Base-by-base conservation (phyloP, 92 coral and sea anemone species). In the Phenganax marumi region DNA sequence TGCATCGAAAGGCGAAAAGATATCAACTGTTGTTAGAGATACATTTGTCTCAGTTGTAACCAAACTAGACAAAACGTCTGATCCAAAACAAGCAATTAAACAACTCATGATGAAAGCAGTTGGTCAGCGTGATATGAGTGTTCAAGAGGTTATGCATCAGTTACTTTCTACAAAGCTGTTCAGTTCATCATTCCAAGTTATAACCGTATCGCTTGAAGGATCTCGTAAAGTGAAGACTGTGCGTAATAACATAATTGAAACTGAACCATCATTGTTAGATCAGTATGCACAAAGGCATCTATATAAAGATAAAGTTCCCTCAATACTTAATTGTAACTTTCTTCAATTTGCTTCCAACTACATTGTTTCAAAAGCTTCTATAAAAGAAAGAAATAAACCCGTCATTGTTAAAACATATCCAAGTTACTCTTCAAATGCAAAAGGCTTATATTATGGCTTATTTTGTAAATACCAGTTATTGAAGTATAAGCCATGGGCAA, bases 401-500 rank as follows among this genome's bases (percentile, higher is more conserved):
- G 87, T 86, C 21, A 73, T 89, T 22, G 82, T 89, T 12, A 71
- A 80, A 58, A 76, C 84, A 24, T 77, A 76, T 57, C 85, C 90
- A 65, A 86, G 80, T 21, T 89, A 89, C 84, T 89, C 89, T 39
- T 49, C 87, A 47, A 89, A 89, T 39, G 89, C 88, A 43, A 89
- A 86, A 63, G 89, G 91, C 60, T n/a, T 18, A 72, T 77, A 86
- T 46, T 89, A 69, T 69, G 81, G 88, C 43, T 58, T 84, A 6
- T 83, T 61, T 53, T 83, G 92, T 74, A 89, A 89, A 73, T 89
- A 83, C 68, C 92, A 89, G 62, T 81, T 86, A 63, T 70, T 89
- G 55, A 89, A 87, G 39, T 79, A 86, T 72, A 86, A 86, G 64
- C 86, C 86, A 7, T 86, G 89, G 89, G 49, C n/a, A 57, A 17